Evolutionary conservation across 2,113 vertebrate genomes (phyloP).

Genomic region (Charadrius vociferus): DNA sequence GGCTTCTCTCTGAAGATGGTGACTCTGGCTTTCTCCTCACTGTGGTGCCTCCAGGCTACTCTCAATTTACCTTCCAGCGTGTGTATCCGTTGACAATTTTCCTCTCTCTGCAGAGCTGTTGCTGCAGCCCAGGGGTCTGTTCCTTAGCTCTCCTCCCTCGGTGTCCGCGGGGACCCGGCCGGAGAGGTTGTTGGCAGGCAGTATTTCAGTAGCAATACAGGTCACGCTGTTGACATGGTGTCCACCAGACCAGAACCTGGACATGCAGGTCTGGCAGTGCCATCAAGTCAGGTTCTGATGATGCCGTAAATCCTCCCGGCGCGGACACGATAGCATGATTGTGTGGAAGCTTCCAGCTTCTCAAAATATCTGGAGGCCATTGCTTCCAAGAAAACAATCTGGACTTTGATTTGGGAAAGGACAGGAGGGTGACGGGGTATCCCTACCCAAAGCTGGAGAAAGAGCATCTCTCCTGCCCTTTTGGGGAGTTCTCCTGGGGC

Average conservation of each 20-base stretch:
- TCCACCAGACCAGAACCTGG: neutral
- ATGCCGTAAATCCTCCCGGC: neutral
- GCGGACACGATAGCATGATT: rapidly evolving
- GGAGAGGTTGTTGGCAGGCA: neutral
- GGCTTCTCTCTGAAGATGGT: neutral
- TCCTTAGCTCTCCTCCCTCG: neutral
- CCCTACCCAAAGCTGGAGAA: neutral
- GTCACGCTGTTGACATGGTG: neutral
- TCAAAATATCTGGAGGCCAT: neutral
- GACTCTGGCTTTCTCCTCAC: neutral
- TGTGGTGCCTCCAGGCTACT: neutral
- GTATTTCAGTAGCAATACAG: neutral
- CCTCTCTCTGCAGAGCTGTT: neutral
- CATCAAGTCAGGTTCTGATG: neutral
- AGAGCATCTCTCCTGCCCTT: neutral
- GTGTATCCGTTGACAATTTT: neutral
- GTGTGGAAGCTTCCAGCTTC: neutral
- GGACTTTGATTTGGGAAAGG: neutral
- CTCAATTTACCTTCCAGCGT: neutral
- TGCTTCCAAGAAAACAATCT: neutral
- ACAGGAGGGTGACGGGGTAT: neutral
- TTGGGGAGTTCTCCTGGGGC: neutral
- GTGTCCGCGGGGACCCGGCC: neutral
- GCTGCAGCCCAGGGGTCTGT: neutral
- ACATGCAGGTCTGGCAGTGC: neutral